Evolutionary conservation across 2,888 invertebrate species (phyloP).

Genomic region (Ecdyonurus torrentis): DNA sequence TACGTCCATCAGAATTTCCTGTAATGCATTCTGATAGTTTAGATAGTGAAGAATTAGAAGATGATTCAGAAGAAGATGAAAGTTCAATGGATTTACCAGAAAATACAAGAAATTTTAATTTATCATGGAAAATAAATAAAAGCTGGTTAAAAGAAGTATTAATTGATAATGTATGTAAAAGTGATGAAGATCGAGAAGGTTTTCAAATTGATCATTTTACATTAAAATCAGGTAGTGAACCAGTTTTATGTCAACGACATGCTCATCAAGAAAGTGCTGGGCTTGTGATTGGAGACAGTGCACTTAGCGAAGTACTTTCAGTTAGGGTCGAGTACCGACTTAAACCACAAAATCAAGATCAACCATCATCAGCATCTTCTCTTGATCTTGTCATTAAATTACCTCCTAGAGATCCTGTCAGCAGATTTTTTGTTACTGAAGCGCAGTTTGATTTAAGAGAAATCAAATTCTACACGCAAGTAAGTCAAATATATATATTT

Average conservation of each 20-base stretch:
- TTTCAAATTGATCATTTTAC: not conserved
- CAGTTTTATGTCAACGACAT: constrained; percentile 6
- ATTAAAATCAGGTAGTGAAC: not conserved
- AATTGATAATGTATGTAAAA: not conserved
- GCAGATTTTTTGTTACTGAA: constrained; percentile 61
- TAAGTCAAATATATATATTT: too few relatives aligned
- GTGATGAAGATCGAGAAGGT: not conserved
- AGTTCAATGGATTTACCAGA: not conserved
- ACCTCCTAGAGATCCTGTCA: constrained; percentile 62
- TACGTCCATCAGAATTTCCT: not conserved
- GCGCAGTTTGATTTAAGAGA: constrained; percentile 68
- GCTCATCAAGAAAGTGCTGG: not conserved
- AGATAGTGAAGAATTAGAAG: not conserved
- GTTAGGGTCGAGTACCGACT: constrained; percentile 48
- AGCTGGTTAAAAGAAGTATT: not conserved
- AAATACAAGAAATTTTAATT: not conserved
- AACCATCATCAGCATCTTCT: constrained; percentile 20
- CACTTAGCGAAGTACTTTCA: constrained; percentile 60
- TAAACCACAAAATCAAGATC: constrained; percentile 15
- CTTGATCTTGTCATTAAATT: constrained; percentile 52
- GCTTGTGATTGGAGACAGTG: constrained; percentile 37
- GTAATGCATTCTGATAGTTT: not conserved
- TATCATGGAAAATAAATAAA: not conserved
- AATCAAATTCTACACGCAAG: constrained; percentile 66
- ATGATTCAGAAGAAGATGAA: not conserved